These are phyloP conservation scores for Caloenas nicobarica DNA, from an alignment of 2,113 vertebrate genomes.

Conservation along the genomic window DNA sequence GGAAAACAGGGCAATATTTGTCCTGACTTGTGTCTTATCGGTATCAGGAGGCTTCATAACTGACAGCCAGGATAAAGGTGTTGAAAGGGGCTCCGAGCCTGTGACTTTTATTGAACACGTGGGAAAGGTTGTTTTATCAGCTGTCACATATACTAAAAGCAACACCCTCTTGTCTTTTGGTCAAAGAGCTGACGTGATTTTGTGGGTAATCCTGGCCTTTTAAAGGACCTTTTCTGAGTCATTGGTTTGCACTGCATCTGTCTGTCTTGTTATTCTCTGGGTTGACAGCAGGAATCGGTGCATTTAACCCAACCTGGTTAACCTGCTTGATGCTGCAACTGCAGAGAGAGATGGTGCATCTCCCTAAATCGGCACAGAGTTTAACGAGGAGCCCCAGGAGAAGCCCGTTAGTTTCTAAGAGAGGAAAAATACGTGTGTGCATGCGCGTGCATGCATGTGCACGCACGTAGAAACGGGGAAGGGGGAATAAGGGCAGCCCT, in stretches of 20 bases:
- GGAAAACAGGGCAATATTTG: neutral
- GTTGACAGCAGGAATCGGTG: rapidly evolving
- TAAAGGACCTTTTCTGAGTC: neutral
- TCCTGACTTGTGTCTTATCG: neutral
- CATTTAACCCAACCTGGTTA: neutral
- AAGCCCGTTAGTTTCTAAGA: neutral
- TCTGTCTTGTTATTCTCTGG: neutral
- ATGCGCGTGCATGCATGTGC: neutral
- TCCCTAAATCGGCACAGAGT: neutral
- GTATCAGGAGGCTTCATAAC: neutral
- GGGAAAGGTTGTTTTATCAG: constrained; percentile 28
- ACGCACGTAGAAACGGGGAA: rapidly evolving
- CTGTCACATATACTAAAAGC: neutral
- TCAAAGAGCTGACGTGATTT: neutral
- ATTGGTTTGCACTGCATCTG: neutral
- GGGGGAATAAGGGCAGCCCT: neutral
- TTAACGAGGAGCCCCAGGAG: neutral
- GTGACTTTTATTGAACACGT: constrained; percentile 12
- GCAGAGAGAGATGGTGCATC: neutral
- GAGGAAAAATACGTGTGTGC: neutral
- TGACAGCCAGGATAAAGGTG: constrained; percentile 39
- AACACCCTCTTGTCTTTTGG: constrained; percentile 1
- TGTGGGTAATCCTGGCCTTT: neutral
- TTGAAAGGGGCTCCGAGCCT: constrained; percentile 13
- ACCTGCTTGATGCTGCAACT: neutral